Percentiles rank a stretch among this genome's conserved stretches.
These are phyloP conservation scores for Myzus persicae DNA, from an alignment of 1,140 invertebrate species.

Conservation along the genomic window DNA sequence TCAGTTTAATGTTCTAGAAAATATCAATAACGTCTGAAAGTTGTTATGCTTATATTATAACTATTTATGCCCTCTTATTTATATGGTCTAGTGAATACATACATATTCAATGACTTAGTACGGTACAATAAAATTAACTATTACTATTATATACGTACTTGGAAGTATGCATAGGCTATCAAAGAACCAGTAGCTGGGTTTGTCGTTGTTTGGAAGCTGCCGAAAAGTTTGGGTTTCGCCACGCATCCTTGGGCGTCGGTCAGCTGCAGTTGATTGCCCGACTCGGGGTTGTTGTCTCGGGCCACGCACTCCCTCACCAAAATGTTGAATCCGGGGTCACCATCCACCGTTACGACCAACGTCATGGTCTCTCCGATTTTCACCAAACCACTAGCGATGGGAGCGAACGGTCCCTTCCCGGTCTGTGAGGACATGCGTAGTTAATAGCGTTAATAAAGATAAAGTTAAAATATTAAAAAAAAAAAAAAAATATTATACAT, in stretches of 20 bases:
- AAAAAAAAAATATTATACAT: too few relatives aligned
- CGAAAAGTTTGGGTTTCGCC: slow-evolving; percentile 82
- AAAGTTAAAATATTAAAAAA: background rate
- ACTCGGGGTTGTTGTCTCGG: slow-evolving; percentile 68
- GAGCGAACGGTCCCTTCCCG: slow-evolving; percentile 80
- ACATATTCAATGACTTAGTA: background rate
- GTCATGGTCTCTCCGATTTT: slow-evolving; percentile 86
- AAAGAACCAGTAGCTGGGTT: slow-evolving; percentile 77
- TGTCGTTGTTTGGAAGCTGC: slow-evolving; percentile 80
- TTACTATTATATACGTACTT: slow-evolving; percentile 62
- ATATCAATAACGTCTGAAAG: background rate
- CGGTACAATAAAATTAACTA: background rate
- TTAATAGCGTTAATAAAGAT: background rate
- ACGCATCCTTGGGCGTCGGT: slow-evolving; percentile 83
- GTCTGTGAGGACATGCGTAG: slow-evolving; percentile 64
- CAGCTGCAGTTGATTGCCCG: slow-evolving; percentile 72
- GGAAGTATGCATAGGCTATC: slow-evolving; percentile 82
- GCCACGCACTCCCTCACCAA: slow-evolving; percentile 80
- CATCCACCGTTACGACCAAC: slow-evolving; percentile 80
- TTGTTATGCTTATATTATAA: background rate
- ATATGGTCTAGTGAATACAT: background rate
- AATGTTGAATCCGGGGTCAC: slow-evolving; percentile 81
- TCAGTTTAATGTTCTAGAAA: background rate
- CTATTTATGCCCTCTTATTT: background rate
- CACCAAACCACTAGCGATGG: slow-evolving; percentile 77